phyloP scores from a whole-genome alignment of 2,888 invertebrate genomes.

The Drosophila koepferae region DNA sequence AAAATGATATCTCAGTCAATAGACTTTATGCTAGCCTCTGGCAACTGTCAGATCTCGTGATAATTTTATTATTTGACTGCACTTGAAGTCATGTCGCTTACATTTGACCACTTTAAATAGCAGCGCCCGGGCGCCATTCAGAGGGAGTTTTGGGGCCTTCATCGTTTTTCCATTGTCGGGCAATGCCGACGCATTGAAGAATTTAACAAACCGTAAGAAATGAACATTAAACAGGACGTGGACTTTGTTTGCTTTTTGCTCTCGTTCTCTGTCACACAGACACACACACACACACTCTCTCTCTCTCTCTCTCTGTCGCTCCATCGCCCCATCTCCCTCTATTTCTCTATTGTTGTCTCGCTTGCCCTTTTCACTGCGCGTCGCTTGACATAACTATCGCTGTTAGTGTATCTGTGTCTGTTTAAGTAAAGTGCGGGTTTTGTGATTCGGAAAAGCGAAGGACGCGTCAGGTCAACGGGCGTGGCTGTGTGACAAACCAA shows the following conservation, averaged over 20 bases:
- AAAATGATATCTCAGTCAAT: background rate
- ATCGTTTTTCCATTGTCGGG: slow-evolving; percentile 6
- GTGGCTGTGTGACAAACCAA: slow-evolving; percentile 11
- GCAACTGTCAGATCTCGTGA: background rate
- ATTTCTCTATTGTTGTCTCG: slow-evolving; percentile 5
- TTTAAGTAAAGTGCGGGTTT: slow-evolving; percentile 38
- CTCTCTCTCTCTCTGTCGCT: background rate
- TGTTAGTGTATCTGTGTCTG: slow-evolving; percentile 36
- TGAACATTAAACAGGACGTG: slow-evolving; percentile 72
- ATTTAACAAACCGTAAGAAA: slow-evolving; percentile 76
- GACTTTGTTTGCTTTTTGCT: slow-evolving; percentile 35
- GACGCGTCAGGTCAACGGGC: slow-evolving; percentile 67
- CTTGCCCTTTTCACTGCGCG: background rate
- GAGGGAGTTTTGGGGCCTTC: background rate
- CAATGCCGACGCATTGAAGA: slow-evolving; percentile 63
- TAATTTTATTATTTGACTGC: slow-evolving; percentile 2
- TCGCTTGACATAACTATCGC: slow-evolving; percentile 9
- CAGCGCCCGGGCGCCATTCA: background rate
- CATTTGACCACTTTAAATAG: slow-evolving; percentile 20
- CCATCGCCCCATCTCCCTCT: background rate
- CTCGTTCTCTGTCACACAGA: background rate
- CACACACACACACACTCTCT: background rate
- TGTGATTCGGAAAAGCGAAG: slow-evolving; percentile 53
- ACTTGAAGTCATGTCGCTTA: slow-evolving; percentile 1
- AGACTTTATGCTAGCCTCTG: background rate